Percentiles rank a stretch among this genome's conserved stretches.
Evolutionary conservation across 2,888 invertebrate species (phyloP).

Genomic region (Frankliniella intonsa): DNA sequence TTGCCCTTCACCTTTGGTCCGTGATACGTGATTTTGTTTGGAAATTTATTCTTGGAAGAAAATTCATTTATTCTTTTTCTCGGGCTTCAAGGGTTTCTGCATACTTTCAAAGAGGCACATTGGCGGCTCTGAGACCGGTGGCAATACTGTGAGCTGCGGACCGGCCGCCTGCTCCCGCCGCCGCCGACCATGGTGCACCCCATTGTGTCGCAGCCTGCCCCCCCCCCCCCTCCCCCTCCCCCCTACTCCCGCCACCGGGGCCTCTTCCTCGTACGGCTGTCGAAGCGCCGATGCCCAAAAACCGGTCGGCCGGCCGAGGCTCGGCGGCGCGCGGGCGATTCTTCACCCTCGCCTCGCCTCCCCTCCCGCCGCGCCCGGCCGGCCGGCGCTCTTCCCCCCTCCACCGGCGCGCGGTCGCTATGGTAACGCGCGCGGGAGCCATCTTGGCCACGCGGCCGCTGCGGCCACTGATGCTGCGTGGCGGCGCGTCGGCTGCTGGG

Average conservation of each 20-base stretch:
- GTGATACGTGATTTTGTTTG: no score
- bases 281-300: not conserved
- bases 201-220: not conserved
- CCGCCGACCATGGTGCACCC: slow-evolving; percentile 3
- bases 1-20: no score
- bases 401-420: not conserved
- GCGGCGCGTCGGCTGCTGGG: not conserved
- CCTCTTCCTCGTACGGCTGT: slow-evolving; percentile 8
- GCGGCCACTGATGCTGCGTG: not conserved
- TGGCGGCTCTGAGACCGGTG: no score
- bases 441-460: not conserved
- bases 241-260: not conserved
- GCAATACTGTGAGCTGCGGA: no score
- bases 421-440: slow-evolving; percentile 4
- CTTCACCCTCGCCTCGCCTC: not conserved
- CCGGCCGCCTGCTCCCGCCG: no score
- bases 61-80: no score
- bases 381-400: slow-evolving; percentile 3
- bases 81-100: no score
- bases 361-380: not conserved
- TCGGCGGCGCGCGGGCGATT: not conserved
- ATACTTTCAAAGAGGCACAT: no score
- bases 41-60: no score
- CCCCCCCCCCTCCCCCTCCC: not conserved
- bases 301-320: not conserved